Evolutionary conservation across 2,113 vertebrate genomes (phyloP).

Genomic region (Anas platyrhynchos): DNA sequence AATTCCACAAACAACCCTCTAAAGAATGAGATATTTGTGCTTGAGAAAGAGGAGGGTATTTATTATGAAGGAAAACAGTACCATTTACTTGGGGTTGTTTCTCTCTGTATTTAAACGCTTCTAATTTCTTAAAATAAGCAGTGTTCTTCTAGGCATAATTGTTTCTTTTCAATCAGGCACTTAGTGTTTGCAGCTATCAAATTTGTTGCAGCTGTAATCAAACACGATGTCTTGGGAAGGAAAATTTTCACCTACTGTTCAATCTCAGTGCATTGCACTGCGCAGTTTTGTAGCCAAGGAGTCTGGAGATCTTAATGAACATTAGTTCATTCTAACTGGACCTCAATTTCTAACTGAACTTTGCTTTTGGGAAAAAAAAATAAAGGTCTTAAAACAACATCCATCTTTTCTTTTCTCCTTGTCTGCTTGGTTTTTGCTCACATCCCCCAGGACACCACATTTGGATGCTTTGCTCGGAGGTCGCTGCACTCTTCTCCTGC

Average conservation of each 20-base stretch:
- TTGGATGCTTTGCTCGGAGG: accelerated
- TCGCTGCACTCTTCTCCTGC: accelerated
- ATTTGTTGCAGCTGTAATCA: slow-evolving; percentile 62
- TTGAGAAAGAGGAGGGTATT: not conserved
- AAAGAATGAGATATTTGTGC: slow-evolving; percentile 2
- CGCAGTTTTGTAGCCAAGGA: not conserved
- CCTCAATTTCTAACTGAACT: not conserved
- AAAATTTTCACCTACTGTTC: not conserved
- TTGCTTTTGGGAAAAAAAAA: not conserved
- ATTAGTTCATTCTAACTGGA: too few relatives aligned
- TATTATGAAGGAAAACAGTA: slow-evolving; percentile 36
- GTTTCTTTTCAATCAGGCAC: slow-evolving; percentile 63
- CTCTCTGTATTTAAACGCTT: slow-evolving; percentile 28
- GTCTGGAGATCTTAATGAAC: accelerated
- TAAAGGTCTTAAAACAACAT: not conserved
- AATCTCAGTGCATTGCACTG: not conserved
- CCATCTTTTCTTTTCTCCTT: too few relatives aligned
- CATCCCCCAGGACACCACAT: not conserved
- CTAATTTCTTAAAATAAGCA: slow-evolving; percentile 73
- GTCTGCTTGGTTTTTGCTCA: not conserved
- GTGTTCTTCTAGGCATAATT: slow-evolving; percentile 56
- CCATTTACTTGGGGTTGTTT: slow-evolving; percentile 46
- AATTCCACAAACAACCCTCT: not conserved
- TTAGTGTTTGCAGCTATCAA: slow-evolving; percentile 44
- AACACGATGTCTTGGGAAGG: not conserved